Conservation (phyloP, 2,113 vertebrate genomes). For the Brachyistius frenatus region DNA sequence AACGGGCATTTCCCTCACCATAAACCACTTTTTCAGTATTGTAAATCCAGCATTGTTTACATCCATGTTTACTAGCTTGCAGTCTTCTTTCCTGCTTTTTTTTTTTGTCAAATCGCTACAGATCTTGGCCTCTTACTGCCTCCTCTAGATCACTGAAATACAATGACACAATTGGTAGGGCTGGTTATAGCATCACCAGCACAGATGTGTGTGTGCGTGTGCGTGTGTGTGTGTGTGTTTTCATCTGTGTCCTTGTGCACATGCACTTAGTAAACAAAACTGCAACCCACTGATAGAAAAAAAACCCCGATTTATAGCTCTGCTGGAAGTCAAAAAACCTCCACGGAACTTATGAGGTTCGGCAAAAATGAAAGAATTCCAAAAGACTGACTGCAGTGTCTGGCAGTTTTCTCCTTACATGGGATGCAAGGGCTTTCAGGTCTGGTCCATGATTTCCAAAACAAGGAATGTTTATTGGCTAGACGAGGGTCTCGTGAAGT, state of each 20-base stretch:
- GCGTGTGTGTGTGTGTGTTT: too few relatives aligned
- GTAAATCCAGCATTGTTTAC: background rate
- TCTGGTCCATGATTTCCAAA: constrained; percentile 62
- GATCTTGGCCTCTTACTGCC: background rate
- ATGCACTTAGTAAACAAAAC: background rate
- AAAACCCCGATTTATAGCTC: background rate
- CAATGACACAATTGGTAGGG: background rate
- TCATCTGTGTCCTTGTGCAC: background rate
- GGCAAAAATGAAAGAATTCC: constrained; percentile 24
- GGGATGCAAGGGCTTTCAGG: constrained; percentile 38
- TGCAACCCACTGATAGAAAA: background rate
- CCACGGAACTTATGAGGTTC: constrained; percentile 11
- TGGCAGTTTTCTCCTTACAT: constrained; percentile 44
- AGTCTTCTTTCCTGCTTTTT: background rate
- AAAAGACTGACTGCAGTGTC: constrained; percentile 19
- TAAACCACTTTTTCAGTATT: background rate
- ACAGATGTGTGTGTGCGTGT: too few relatives aligned
- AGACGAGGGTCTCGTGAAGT: constrained; percentile 55
- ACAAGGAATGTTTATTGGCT: constrained; percentile 62
- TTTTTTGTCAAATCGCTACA: background rate
- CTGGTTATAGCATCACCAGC: background rate
- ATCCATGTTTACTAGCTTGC: background rate
- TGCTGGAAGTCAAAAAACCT: constrained; percentile 2
- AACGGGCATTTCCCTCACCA: background rate
- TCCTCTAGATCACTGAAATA: background rate